Evolutionary conservation across 2,113 vertebrate genomes (phyloP).

Genomic region (Mastomys coucha): DNA sequence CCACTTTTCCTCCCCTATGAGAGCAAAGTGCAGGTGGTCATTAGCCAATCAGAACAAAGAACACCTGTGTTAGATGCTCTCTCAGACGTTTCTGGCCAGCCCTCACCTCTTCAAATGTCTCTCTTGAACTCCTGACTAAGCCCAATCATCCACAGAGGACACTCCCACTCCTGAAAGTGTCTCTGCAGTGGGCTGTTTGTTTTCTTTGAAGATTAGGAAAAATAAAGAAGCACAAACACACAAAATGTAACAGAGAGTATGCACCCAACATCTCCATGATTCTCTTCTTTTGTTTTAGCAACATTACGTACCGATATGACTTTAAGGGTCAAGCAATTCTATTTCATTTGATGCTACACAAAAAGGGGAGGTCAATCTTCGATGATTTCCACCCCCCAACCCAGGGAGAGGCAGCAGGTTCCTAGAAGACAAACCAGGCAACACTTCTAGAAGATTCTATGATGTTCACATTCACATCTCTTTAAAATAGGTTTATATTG

Average conservation of each 20-base stretch:
- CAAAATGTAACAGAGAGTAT: slow-evolving; percentile 32
- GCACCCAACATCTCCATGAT: no score
- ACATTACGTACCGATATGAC: background rate
- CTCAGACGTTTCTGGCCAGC: background rate
- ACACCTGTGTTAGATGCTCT: background rate
- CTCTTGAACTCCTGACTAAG: background rate
- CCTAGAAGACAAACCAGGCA: background rate
- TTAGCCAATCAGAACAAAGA: background rate
- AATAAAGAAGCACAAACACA: background rate
- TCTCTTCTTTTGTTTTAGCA: slow-evolving; percentile 7
- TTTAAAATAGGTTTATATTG: slow-evolving; percentile 56
- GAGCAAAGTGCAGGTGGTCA: background rate
- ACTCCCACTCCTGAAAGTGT: background rate
- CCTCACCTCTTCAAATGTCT: background rate
- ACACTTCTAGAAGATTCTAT: slow-evolving; percentile 25
- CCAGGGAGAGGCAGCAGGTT: background rate
- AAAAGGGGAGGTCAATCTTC: background rate
- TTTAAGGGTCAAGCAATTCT: slow-evolving; percentile 22
- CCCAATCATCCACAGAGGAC: background rate
- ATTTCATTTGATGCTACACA: background rate
- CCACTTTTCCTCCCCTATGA: background rate
- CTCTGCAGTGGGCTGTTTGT: background rate
- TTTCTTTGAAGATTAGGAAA: slow-evolving; percentile 45
- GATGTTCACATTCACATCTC: background rate
- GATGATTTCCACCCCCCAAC: background rate